Base-by-base conservation (phyloP, 1,140 invertebrate genomes). In the Cherax destructor region DNA sequence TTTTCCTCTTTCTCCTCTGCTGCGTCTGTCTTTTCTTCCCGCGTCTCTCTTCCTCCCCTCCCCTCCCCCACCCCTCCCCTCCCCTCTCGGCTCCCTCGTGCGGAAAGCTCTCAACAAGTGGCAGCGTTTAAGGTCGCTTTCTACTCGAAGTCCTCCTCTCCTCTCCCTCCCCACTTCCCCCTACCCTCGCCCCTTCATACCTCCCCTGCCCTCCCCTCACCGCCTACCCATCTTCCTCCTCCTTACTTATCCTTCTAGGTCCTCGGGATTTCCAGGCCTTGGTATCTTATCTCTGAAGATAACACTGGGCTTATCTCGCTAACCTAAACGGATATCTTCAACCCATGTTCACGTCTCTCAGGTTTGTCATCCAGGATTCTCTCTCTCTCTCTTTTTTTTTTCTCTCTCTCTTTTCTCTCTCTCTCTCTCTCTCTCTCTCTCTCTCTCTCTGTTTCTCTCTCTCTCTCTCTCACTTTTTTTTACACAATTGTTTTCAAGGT, bases 71-170 rank as follows among this genome's bases (percentile, higher is more conserved):
- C 69, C 24, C n/a, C 21, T 7, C n/a, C 69, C 11, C 69, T 16
- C 1, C 16, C 61, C 5, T 16, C 61, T 69, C 10, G 5, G 16
- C 61, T 18, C 61, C 61, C 6, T 30, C 24, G n/a, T 24, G n/a
- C 24, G 69, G 69, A 74, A 74, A 74, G 69, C 69, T 74, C n/a
- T 74, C 69, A 74, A 74, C 69, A 74, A 74, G 69, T 74, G 69
- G 69, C n/a, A 21, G 69, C 69, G 24, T 30, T 74, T 74, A 74
- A 74, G 69, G 69, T 74, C 69, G 69, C 69, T 74, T 74, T 74
- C 69, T 74, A 21, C 69, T 21, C n/a, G 3, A 13, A 6, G 5
- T 6, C 69, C 69, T 30, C 24, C 69, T 21, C 69, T n/a, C 11
- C 21, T 6, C n/a, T 74, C 69, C 21, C 65, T 5, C 21, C 69